Conservation (phyloP, 2,113 vertebrate genomes). For the Dromas ardeola region DNA sequence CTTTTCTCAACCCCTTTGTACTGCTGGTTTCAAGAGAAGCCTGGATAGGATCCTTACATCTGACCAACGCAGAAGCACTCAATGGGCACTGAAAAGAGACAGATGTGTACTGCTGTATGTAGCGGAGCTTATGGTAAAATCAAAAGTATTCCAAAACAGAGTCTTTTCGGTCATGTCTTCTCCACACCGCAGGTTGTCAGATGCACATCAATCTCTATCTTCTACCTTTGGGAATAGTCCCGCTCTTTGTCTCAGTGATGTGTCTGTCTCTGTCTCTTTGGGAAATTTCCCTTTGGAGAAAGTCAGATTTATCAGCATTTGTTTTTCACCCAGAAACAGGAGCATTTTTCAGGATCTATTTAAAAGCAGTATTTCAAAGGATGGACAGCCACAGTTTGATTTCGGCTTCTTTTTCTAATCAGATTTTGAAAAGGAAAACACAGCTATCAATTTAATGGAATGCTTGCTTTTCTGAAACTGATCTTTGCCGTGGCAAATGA, state of each 20-base stretch:
- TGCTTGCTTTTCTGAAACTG: constrained; percentile 9
- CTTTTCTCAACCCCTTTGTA: background rate
- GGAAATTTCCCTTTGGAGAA: background rate
- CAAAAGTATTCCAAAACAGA: background rate
- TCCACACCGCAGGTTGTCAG: background rate
- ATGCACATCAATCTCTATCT: background rate
- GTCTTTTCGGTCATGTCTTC: background rate
- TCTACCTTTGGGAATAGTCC: background rate
- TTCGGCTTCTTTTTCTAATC: constrained; percentile 10
- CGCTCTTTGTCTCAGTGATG: background rate
- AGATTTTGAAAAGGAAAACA: constrained; percentile 16
- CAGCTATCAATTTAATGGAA: constrained; percentile 9
- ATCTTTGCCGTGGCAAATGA: constrained; percentile 1
- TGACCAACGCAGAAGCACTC: background rate
- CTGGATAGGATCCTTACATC: background rate
- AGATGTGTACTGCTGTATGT: background rate
- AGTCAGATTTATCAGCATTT: background rate
- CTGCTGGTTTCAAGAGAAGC: background rate
- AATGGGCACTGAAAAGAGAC: background rate
- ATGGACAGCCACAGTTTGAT: background rate
- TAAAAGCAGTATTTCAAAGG: background rate
- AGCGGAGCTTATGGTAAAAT: background rate
- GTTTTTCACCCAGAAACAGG: background rate
- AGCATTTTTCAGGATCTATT: background rate
- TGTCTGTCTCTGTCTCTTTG: background rate